phyloP scores from a whole-genome alignment of 2,888 invertebrate species.

The Tribolium freemani region DNA sequence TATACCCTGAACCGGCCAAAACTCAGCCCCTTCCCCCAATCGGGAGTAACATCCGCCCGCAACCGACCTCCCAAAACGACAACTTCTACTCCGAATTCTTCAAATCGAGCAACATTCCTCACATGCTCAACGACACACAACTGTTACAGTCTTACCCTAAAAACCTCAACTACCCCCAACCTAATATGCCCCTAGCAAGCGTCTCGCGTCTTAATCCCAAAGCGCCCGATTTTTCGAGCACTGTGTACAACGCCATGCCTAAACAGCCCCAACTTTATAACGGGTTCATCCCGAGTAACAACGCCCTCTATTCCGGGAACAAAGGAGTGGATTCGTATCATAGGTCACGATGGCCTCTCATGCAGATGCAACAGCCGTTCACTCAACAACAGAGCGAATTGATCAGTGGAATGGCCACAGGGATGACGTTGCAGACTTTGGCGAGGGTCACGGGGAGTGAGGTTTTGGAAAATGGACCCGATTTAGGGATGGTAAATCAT shows the following conservation, averaged over 20 bases:
- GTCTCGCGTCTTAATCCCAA: conserved; percentile 84
- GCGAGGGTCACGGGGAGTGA: conserved; percentile 61
- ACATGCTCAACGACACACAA: conserved; percentile 67
- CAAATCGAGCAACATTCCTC: conserved; percentile 48
- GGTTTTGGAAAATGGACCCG: conserved; percentile 67
- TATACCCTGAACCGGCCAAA: conserved; percentile 59
- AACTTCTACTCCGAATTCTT: conserved; percentile 56
- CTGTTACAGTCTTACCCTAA: conserved; percentile 62
- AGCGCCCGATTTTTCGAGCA: conserved; percentile 82
- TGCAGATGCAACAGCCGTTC: conserved; percentile 61
- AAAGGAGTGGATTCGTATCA: conserved; percentile 41
- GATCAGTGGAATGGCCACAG: conserved; percentile 64
- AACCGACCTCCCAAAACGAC: conserved; percentile 54
- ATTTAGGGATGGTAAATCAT: conserved; percentile 68
- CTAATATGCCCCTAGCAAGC: conserved; percentile 68
- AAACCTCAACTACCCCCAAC: conserved; percentile 63
- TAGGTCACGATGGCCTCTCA: conserved; percentile 59
- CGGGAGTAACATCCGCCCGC: conserved; percentile 62
- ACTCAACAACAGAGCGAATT: conserved; percentile 62
- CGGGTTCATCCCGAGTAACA: conserved; percentile 56
- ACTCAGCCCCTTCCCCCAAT: conserved; percentile 62
- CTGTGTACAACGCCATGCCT: conserved; percentile 64
- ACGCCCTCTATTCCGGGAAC: conserved; percentile 44
- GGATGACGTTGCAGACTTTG: conserved; percentile 64
- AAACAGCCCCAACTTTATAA: conserved; percentile 59